These are phyloP conservation scores for Nomada ruficornis DNA, from an alignment of 2,888 invertebrate genomes.

Conservation along the genomic window DNA sequence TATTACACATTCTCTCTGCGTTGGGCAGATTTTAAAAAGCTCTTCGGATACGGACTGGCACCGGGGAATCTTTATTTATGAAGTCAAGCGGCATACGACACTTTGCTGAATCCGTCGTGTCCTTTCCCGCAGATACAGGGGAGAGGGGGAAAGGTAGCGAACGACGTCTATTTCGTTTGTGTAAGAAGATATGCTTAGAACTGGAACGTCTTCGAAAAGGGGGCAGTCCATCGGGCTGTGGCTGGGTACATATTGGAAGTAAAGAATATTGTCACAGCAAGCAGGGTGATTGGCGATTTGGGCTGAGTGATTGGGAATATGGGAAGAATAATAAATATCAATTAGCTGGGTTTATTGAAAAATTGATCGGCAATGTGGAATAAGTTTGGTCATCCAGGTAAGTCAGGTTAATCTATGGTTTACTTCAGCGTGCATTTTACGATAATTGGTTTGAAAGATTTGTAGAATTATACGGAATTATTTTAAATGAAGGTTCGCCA, in stretches of 20 bases:
- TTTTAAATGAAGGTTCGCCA: neutral
- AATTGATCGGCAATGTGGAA: too few relatives aligned
- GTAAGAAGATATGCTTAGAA: neutral
- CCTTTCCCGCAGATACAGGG: conserved; percentile 49
- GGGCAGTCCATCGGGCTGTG: conserved; percentile 36
- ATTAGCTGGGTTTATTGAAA: too few relatives aligned
- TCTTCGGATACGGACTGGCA: conserved; percentile 65
- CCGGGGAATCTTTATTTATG: conserved; percentile 78
- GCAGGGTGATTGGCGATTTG: neutral
- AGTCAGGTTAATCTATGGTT: too few relatives aligned
- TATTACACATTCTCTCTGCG: conserved; percentile 78
- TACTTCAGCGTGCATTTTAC: too few relatives aligned
- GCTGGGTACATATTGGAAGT: neutral
- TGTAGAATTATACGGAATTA: too few relatives aligned
- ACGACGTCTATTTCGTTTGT: neutral
- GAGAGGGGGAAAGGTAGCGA: neutral
- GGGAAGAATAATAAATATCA: too few relatives aligned
- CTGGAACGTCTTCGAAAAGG: conserved; percentile 15
- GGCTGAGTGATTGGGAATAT: too few relatives aligned
- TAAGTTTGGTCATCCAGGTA: too few relatives aligned
- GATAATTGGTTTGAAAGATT: too few relatives aligned
- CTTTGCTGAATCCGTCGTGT: conserved; percentile 65
- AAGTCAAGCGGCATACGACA: conserved; percentile 70
- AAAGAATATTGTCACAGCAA: conserved; percentile 5
- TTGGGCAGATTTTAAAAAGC: conserved; percentile 75